Base-by-base conservation (phyloP, 2,113 vertebrate genomes). In the Microtus oregoni region DNA sequence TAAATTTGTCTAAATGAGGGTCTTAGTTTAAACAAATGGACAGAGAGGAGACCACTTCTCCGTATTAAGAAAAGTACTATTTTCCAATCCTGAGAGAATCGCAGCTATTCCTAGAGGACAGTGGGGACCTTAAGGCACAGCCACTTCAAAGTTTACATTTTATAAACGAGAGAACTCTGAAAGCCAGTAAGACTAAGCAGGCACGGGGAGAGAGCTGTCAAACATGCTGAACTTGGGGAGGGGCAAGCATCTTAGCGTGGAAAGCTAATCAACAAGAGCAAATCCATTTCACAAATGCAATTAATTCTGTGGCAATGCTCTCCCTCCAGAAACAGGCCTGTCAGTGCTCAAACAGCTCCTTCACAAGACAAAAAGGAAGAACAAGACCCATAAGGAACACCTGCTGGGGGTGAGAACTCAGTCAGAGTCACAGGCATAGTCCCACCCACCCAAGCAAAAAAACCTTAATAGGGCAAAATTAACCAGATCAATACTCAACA, bases 1-100 rank as follows among this genome's bases (percentile, higher is more conserved):
- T 96, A 97, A 93, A 94, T 96, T 67, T 96, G 92, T 95, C 96
- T 92, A 93, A 97, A 92, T 91, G 63, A 95, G 81, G 67, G 90
- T 79, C 70, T 58, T 0, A 73, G 90, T 93, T 95, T 86, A 93
- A 95, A 94, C 72, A 92, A 91, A 77, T 32, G 85, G 76, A 96
- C 83, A 70, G 89, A 95, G 72, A 77, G 94, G 58, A 97, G 94
- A 94, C 47, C 52, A 95, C 78, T 58, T 76, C 78, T 94, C 94
- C 0, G 3, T 67, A 91, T 79, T 89, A 94, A 78, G 72, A 86
- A 92, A 15, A 38, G 10, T 24, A 92, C 73, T 41, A 50, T 88
- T 89, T 94, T 55, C 82, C 87, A 94, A 55, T 83, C 82, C 38
- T 8, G 68, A 70, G 55, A 92, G 94, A 96, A 73, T 70, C 75